These are phyloP conservation scores for Perognathus longimembris DNA, from an alignment of 2,113 vertebrate species.

Conservation along the genomic window DNA sequence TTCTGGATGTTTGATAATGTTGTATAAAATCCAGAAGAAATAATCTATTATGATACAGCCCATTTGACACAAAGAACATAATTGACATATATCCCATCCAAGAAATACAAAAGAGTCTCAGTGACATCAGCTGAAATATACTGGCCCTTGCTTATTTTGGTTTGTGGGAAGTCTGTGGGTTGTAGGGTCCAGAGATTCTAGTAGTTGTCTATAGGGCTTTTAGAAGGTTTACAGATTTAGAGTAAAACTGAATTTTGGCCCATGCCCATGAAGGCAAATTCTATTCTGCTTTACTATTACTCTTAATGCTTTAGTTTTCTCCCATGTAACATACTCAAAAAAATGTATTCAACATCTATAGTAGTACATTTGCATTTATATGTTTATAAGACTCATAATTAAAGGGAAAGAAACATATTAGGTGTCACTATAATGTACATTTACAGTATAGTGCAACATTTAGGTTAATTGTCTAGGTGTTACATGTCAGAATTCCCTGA, in stretches of 20 bases:
- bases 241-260: background rate
- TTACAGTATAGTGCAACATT: background rate
- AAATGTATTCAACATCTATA: background rate
- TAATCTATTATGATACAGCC: constrained; percentile 61
- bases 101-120: constrained; percentile 59
- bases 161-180: constrained; percentile 11
- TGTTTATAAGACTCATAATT: constrained; percentile 28
- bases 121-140: constrained; percentile 69
- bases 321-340: background rate
- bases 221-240: background rate
- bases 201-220: constrained; percentile 12
- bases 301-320: constrained; percentile 31
- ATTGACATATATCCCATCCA: constrained; percentile 66
- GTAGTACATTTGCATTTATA: background rate
- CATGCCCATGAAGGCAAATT: background rate
- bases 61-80: constrained; percentile 61
- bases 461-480: background rate
- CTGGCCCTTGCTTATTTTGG: background rate
- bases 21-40: constrained; percentile 61
- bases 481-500: background rate
- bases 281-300: background rate
- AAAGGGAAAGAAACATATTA: background rate
- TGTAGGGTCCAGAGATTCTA: constrained; percentile 30
- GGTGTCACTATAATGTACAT: constrained; percentile 25
- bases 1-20: constrained; percentile 45